phyloP scores from a whole-genome alignment of 35 echinoderm and acorn worm genomes.

The Lytechinus pictus region DNA sequence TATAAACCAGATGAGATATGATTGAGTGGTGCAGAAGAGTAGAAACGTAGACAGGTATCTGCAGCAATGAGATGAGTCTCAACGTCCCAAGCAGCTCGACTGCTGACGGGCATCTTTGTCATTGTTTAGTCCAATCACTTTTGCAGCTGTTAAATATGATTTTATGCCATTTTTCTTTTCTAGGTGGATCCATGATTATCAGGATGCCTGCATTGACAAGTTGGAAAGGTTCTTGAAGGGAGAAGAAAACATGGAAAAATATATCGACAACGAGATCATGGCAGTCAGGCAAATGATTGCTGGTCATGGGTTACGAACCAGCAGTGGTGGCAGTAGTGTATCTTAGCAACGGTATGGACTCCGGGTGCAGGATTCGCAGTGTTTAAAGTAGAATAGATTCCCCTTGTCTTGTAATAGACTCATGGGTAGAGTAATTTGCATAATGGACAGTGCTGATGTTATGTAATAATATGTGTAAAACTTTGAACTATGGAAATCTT shows the following conservation, averaged over 20 bases:
- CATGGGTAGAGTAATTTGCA: not conserved
- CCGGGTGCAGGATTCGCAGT: not conserved
- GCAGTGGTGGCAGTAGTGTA: constrained; percentile 61
- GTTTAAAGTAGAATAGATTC: not conserved
- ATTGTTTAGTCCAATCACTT: too few species aligned
- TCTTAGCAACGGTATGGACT: not conserved
- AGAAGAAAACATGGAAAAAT: constrained; percentile 84
- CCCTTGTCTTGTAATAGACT: not conserved
- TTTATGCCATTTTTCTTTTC: not conserved
- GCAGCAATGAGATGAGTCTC: too few species aligned
- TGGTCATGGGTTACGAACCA: constrained; percentile 62
- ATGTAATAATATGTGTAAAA: too few species aligned
- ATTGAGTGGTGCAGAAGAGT: too few species aligned
- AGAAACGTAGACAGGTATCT: too few species aligned
- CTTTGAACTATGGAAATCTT: too few species aligned
- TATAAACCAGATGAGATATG: too few species aligned
- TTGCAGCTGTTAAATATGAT: not conserved
- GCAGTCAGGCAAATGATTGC: constrained; percentile 46
- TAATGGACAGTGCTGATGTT: too few species aligned
- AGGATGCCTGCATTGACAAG: constrained; percentile 98
- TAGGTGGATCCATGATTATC: constrained; percentile 99
- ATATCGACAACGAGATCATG: constrained; percentile 57
- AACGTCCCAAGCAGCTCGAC: too few species aligned
- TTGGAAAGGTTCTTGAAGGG: constrained; percentile 86
- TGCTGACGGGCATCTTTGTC: too few species aligned